phyloP scores from a whole-genome alignment of 2,113 vertebrate genomes.

The Piaya cayana region DNA sequence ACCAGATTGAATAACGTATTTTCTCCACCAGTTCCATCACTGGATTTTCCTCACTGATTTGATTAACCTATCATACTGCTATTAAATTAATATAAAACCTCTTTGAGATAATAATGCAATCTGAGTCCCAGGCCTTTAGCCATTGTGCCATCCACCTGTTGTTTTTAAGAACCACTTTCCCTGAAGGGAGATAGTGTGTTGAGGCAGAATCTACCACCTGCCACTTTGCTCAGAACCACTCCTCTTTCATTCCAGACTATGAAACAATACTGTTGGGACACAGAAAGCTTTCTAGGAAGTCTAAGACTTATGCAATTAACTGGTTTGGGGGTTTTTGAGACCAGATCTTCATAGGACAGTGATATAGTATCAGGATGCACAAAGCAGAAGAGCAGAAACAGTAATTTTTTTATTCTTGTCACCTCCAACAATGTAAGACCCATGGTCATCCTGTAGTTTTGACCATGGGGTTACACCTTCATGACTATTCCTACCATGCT shows the following conservation, averaged over 20 bases:
- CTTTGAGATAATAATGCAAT: background rate
- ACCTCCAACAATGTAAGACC: background rate
- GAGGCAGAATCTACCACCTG: constrained; percentile 61
- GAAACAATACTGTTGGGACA: constrained; percentile 32
- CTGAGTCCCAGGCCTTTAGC: background rate
- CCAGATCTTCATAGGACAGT: background rate
- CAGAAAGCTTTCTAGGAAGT: constrained; percentile 44
- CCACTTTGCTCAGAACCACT: constrained; percentile 12
- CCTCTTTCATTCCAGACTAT: constrained; percentile 28
- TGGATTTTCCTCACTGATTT: constrained; percentile 54
- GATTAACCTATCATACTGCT: constrained; percentile 69
- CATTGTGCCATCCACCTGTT: constrained; percentile 55
- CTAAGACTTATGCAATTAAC: constrained; percentile 21
- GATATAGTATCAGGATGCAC: background rate
- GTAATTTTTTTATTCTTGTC: background rate
- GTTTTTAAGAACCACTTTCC: constrained; percentile 46
- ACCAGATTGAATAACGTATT: constrained; percentile 53
- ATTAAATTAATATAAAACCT: background rate
- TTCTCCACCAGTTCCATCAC: constrained; percentile 48
- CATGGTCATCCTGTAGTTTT: background rate
- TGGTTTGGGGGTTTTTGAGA: constrained; percentile 26
- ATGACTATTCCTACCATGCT: background rate
- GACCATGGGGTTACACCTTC: background rate
- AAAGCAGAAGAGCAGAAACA: background rate
- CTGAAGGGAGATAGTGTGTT: background rate